These are phyloP conservation scores for Trematomus bernacchii DNA, from an alignment of 2,797 vertebrate genomes.

Conservation along the genomic window DNA sequence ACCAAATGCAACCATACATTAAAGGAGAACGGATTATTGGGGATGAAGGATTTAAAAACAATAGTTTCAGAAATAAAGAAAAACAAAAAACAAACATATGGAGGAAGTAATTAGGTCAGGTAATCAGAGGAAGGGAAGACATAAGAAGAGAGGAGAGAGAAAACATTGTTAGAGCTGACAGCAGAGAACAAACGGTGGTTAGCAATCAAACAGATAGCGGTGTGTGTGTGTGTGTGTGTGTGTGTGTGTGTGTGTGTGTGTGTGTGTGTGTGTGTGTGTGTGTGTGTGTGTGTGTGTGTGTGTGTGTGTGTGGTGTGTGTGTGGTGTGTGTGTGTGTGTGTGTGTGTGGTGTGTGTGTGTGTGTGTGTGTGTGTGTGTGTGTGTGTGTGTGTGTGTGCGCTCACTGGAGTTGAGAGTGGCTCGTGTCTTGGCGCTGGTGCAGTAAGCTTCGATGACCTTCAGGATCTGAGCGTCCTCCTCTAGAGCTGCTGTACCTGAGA, in stretches of 20 bases:
- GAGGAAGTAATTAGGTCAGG: conserved; percentile 2
- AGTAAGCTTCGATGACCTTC: conserved; percentile 98
- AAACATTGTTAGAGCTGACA: conserved; percentile 65
- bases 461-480: conserved; percentile 98
- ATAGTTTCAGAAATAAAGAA: conserved; percentile 5
- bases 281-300: background rate
- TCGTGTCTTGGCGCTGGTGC: conserved; percentile 97
- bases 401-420: conserved; percentile 99
- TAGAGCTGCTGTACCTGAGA: conserved; percentile 93
- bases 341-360: background rate
- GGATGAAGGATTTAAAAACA: conserved; percentile 1
- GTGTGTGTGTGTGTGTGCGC: conserved; percentile 55
- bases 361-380: background rate
- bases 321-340: background rate
- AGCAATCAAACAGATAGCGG: conserved; percentile 18
- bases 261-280: background rate
- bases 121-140: conserved; percentile 43
- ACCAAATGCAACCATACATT: conserved; percentile 8
- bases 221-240: background rate
- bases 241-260: conserved; percentile 30
- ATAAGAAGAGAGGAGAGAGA: conserved; percentile 66
- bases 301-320: background rate
- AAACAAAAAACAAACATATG: conserved; percentile 10
- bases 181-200: conserved; percentile 47
- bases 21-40: background rate